Conservation (phyloP, 1,140 invertebrate genomes). For the Pemphigus obesinymphae region DNA sequence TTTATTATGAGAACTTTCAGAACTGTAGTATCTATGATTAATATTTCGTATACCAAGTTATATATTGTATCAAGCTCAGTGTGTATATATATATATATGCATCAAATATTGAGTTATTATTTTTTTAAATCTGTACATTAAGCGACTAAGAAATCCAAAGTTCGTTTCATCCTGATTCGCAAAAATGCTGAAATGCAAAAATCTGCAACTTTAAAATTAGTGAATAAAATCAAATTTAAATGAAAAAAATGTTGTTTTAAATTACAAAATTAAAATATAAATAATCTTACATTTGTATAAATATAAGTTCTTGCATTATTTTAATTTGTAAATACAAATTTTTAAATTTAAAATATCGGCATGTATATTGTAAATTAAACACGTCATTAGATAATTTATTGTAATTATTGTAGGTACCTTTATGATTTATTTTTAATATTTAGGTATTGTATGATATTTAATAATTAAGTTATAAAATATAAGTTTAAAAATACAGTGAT, state of each 20-base stretch:
- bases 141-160: background rate
- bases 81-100: background rate
- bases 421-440: too few relatives aligned
- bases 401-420: too few relatives aligned
- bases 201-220: too few relatives aligned
- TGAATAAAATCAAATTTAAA: too few relatives aligned
- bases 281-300: too few relatives aligned
- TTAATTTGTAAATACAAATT: too few relatives aligned
- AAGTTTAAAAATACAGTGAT: background rate
- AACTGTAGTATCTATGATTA: background rate
- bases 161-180: background rate
- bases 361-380: too few relatives aligned
- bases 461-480: background rate
- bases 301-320: too few relatives aligned
- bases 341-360: too few relatives aligned
- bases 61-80: background rate
- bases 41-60: background rate
- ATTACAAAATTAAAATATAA: too few relatives aligned
- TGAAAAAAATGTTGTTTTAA: too few relatives aligned
- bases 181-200: background rate
- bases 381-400: too few relatives aligned
- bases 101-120: background rate
- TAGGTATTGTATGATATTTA: background rate
- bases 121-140: background rate
- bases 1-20: conserved; percentile 15